Conservation (phyloP, 1,140 invertebrate species). For the Musca domestica region DNA sequence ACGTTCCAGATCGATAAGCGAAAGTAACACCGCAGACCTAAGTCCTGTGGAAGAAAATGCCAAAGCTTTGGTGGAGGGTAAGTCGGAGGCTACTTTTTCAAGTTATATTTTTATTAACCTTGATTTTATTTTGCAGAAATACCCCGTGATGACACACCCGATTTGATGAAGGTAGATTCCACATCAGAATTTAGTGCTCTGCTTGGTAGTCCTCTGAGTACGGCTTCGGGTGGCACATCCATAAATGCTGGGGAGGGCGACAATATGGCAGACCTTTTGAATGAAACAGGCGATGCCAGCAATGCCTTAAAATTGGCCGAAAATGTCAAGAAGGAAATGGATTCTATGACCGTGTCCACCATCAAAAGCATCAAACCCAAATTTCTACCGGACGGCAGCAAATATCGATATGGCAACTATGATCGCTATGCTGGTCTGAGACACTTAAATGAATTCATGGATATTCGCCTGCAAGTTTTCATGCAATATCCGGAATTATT, state of each 20-base stretch:
- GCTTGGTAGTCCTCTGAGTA: slow-evolving; percentile 44
- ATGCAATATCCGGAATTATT: slow-evolving; percentile 79
- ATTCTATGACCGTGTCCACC: neutral
- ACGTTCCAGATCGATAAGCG: slow-evolving; percentile 49
- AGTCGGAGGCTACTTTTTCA: neutral
- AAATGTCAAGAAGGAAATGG: neutral
- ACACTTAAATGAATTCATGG: slow-evolving; percentile 75
- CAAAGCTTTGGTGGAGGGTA: slow-evolving; percentile 37
- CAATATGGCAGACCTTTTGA: slow-evolving; percentile 17
- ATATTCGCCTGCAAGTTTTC: slow-evolving; percentile 80
- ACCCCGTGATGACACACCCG: slow-evolving; percentile 44
- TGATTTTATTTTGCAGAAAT: slow-evolving; percentile 36
- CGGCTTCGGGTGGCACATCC: slow-evolving; percentile 44
- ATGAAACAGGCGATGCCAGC: slow-evolving; percentile 24
- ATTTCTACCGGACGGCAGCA: slow-evolving; percentile 71
- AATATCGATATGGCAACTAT: slow-evolving; percentile 94
- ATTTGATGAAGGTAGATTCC: slow-evolving; percentile 29
- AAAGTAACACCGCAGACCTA: slow-evolving; percentile 36
- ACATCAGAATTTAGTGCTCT: slow-evolving; percentile 25
- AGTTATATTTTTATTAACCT: slow-evolving; percentile 10
- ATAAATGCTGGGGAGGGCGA: slow-evolving; percentile 43
- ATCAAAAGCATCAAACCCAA: slow-evolving; percentile 57
- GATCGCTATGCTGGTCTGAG: slow-evolving; percentile 95
- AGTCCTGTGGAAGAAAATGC: slow-evolving; percentile 43
- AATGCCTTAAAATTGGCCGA: slow-evolving; percentile 1